These are phyloP conservation scores for Synanthedon vespiformis DNA, from an alignment of 2,888 invertebrate species.

Conservation along the genomic window DNA sequence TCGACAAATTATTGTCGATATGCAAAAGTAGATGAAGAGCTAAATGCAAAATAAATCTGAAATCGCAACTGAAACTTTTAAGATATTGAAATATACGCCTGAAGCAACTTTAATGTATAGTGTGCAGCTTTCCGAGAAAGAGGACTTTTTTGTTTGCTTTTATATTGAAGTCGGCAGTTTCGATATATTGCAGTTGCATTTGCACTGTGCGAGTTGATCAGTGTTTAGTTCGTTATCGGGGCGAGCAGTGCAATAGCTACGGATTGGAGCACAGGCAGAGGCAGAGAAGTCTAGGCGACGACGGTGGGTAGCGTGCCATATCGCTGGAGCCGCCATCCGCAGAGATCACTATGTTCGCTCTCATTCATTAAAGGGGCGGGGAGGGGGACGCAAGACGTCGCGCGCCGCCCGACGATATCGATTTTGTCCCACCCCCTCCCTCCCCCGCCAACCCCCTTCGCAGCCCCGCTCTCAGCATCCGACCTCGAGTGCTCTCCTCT, in stretches of 20 bases:
- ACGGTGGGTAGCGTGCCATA: constrained; percentile 36
- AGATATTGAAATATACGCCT: background rate
- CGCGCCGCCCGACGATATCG: constrained; percentile 69
- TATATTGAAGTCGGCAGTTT: constrained; percentile 1
- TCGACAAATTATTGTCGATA: too few species aligned
- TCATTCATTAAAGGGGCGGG: constrained; percentile 66
- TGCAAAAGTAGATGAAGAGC: too few species aligned
- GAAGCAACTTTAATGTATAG: background rate
- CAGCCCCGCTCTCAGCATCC: constrained; percentile 65
- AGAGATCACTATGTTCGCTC: constrained; percentile 66
- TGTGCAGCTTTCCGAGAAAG: background rate
- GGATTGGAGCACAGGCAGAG: constrained; percentile 16
- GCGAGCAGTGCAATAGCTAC: constrained; percentile 23
- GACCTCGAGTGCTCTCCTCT: constrained; percentile 69
- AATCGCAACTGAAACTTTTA: too few species aligned
- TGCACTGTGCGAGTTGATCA: constrained; percentile 27
- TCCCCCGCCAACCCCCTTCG: constrained; percentile 45
- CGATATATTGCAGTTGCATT: constrained; percentile 16
- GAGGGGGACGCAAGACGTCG: constrained; percentile 62
- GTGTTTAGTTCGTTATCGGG: constrained; percentile 35
- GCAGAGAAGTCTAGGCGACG: constrained; percentile 30
- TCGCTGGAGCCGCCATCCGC: constrained; percentile 56
- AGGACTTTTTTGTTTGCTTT: background rate
- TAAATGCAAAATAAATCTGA: too few species aligned
- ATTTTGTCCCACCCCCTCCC: constrained; percentile 60